Evolutionary conservation across 2,113 vertebrate species (phyloP), one percentile per base, ranked within the genome.

Genomic region (Gasterosteus aculeatus): DNA sequence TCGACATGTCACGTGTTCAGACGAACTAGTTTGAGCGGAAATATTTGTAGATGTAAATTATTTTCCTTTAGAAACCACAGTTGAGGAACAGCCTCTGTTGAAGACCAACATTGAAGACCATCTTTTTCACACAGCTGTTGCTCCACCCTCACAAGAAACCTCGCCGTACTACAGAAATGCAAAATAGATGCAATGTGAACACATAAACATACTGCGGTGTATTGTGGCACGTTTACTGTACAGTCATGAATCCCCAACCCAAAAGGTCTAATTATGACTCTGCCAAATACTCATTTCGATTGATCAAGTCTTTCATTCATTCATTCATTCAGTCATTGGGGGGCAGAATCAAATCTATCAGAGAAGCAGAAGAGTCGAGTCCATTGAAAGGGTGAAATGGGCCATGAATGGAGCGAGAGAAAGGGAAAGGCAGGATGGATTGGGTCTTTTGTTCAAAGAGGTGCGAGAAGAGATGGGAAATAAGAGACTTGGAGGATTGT

Each of bases 231-330:
- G 59, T 60, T 19, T 53, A 58, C 60, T 54, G 77, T 72, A 77
- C 53, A 72, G 41, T 56, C 39, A 68, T 54, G 63, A 82, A 81
- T 80, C 70, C 77, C 71, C 58, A 44, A 75, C 79, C 76, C 67
- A 76, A 72, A 83, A 67, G 60, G 77, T 75, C 65, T 76, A 79
- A 88, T 73, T 87, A 58, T 58, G 69, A 82, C 69, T 77, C 62
- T 77, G 85, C 84, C 82, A 70, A 88, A 82, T 85, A 73, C 74
- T 81, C 86, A 61, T 60, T 74, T 85, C 75, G 84, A 92, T 90
- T 92, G 87, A 93, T 94, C 89, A 92, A 90, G 87, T 88, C 84
- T 85, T 91, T n/a, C n/a, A n/a, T n/a, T n/a, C n/a, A n/a, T n/a
- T n/a, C n/a, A n/a, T n/a, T n/a, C n/a, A n/a, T n/a, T n/a, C n/a